These are phyloP conservation scores for Hylaeus anthracinus DNA, from an alignment of 1,140 invertebrate genomes.

Conservation along the genomic window DNA sequence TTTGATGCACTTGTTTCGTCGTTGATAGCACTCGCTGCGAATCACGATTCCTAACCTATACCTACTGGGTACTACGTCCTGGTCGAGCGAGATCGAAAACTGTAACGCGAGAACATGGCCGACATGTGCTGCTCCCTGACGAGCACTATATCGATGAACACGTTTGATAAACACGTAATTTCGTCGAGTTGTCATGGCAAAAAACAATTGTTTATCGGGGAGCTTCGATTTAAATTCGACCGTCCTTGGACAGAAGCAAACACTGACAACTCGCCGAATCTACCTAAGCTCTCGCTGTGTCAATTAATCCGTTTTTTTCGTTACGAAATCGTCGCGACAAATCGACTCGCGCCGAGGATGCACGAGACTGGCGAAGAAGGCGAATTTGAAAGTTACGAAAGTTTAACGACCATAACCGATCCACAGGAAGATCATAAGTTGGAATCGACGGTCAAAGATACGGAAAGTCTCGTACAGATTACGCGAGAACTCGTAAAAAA, in stretches of 20 bases:
- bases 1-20: no score
- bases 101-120: not conserved
- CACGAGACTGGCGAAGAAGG: not conserved
- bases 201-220: constrained; percentile 10
- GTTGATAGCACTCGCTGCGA: no score
- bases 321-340: not conserved
- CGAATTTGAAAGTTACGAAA: constrained; percentile 4
- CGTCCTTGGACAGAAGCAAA: not conserved
- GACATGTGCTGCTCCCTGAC: constrained; percentile 7
- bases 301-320: not conserved
- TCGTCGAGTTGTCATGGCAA: constrained; percentile 35
- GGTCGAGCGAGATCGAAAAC: no score
- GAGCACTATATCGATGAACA: not conserved
- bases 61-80: no score
- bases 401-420: not conserved
- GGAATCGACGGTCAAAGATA: no score
- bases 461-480: constrained; percentile 50
- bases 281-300: not conserved
- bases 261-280: not conserved
- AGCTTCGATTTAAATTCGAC: constrained; percentile 15
- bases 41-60: no score
- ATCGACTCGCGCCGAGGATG: not conserved
- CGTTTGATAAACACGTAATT: not conserved
- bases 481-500: constrained; percentile 74
- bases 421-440: not conserved